These are phyloP conservation scores for Macrosoma leucophasiata DNA, from an alignment of 2,888 invertebrate genomes.

Conservation along the genomic window DNA sequence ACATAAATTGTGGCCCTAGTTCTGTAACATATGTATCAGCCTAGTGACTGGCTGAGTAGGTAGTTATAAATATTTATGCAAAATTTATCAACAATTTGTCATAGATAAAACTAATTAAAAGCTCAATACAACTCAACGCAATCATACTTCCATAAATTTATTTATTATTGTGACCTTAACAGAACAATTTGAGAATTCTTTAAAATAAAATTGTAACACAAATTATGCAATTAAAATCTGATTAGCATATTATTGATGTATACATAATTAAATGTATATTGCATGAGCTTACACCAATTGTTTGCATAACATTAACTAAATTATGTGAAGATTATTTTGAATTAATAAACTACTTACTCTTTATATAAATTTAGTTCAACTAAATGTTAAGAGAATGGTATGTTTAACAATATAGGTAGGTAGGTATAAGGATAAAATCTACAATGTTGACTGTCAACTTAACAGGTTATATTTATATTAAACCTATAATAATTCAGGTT, in stretches of 20 bases:
- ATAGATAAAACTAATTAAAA: not conserved
- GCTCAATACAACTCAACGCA: no score
- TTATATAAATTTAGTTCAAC: conserved; percentile 34
- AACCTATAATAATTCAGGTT: no score
- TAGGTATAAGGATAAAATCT: no score
- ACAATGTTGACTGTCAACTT: no score
- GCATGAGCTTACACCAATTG: conserved; percentile 4
- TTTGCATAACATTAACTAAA: conserved; percentile 16
- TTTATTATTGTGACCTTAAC: no score
- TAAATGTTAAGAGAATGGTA: conserved; percentile 62
- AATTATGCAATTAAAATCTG: no score
- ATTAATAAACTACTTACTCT: conserved; percentile 58
- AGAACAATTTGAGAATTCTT: no score
- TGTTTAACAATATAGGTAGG: no score
- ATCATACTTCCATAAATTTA: no score
- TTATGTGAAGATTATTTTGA: conserved; percentile 31
- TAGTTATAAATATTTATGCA: not conserved
- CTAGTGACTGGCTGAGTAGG: not conserved
- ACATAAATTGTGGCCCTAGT: no score
- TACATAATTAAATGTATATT: conserved; percentile 1
- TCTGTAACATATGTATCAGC: conserved; percentile 4
- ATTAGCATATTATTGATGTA: no score
- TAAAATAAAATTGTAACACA: conserved; percentile 10
- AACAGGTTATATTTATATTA: no score
- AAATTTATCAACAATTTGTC: not conserved